phyloP scores from a whole-genome alignment of 2,113 vertebrate genomes.

The Anthoscopus minutus region DNA sequence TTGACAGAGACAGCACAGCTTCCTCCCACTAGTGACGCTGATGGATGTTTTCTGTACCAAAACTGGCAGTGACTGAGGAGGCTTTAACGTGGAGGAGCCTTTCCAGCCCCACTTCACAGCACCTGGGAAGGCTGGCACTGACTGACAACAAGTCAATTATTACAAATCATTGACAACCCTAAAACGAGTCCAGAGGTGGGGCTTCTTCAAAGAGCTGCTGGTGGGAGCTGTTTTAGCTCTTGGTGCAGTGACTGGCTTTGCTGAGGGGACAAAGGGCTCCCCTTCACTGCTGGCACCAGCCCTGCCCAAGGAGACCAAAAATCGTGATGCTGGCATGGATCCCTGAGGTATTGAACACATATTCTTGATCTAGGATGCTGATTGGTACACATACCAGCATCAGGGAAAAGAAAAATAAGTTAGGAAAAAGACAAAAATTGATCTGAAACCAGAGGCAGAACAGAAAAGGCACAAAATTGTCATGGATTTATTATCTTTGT shows the following conservation, averaged over 20 bases:
- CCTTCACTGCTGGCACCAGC: not conserved
- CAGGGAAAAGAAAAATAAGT: not conserved
- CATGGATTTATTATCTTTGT: not conserved
- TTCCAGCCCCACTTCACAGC: not conserved
- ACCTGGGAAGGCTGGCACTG: conserved; percentile 34
- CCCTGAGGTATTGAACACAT: not conserved
- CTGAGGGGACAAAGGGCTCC: not conserved
- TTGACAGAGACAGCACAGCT: conserved; percentile 34
- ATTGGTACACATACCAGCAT: not conserved
- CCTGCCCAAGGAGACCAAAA: not conserved
- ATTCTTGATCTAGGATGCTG: not conserved
- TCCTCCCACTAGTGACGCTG: conserved; percentile 44
- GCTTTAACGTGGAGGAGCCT: not conserved
- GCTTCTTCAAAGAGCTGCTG: not conserved
- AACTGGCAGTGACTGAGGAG: conserved; percentile 68
- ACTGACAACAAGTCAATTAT: conserved; percentile 47
- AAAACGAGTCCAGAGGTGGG: not conserved
- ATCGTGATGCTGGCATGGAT: not conserved
- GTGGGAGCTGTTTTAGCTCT: not conserved
- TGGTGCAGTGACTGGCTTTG: not conserved
- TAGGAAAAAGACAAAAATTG: not conserved
- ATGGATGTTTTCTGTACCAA: conserved; percentile 60
- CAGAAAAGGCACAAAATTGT: not conserved
- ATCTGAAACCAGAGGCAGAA: not conserved
- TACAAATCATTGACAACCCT: conserved; percentile 35